Conservation (phyloP, 1,140 invertebrate genomes). For the Chelonus insularis region DNA sequence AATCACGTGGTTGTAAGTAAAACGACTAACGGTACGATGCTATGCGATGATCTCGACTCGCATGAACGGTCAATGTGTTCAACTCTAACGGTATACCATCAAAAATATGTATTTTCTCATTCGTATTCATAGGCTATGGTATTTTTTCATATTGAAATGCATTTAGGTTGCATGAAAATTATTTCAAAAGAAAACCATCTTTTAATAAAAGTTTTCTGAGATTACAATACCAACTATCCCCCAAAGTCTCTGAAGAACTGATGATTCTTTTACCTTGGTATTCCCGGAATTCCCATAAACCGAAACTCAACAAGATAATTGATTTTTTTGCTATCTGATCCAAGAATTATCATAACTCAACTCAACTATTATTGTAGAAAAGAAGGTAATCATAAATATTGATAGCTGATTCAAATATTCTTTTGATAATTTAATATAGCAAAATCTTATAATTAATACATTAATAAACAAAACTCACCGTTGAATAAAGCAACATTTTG, state of each 20-base stretch:
- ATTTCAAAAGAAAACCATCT: not conserved
- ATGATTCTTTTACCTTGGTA: not conserved
- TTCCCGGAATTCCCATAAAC: slow-evolving; percentile 2
- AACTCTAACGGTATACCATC: slow-evolving; percentile 14
- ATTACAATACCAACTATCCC: not conserved
- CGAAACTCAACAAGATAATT: not conserved
- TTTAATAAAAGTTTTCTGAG: not conserved
- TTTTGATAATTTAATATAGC: too few species aligned
- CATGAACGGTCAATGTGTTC: slow-evolving; percentile 17
- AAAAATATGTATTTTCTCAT: not conserved
- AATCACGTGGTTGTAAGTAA: slow-evolving; percentile 20
- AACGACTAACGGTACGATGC: slow-evolving; percentile 29
- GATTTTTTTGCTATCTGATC: not conserved
- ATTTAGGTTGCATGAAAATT: too few species aligned
- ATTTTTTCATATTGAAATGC: not conserved
- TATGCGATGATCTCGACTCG: slow-evolving; percentile 20
- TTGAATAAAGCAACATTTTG: slow-evolving; percentile 1
- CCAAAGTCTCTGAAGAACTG: not conserved
- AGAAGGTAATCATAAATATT: too few species aligned
- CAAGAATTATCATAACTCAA: not conserved
- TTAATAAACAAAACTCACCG: slow-evolving; percentile 9
- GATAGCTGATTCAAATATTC: too few species aligned
- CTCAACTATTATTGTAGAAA: too few species aligned
- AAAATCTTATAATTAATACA: too few species aligned
- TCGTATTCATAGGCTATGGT: not conserved